phyloP scores from a whole-genome alignment of 2,888 invertebrate species.

The Phyllotreta striolata region DNA sequence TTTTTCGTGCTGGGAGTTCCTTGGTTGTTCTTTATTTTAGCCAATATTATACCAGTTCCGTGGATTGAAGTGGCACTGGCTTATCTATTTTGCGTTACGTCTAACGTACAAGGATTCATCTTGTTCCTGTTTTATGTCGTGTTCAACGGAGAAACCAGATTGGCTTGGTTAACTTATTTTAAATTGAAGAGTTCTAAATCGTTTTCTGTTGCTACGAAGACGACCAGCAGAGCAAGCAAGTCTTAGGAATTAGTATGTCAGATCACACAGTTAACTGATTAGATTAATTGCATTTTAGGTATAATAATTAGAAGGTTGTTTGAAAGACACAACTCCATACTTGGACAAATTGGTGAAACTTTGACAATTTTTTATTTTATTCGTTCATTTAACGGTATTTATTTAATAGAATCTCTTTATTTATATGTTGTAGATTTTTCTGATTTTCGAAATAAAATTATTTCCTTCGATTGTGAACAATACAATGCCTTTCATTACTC shows the following conservation, averaged over 20 bases:
- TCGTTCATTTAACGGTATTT: too few species aligned
- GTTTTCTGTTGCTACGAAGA: slow-evolving; percentile 26
- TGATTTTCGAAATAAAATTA: too few species aligned
- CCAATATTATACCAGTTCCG: slow-evolving; percentile 54
- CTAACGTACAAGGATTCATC: slow-evolving; percentile 69
- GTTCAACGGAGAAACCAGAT: slow-evolving; percentile 67
- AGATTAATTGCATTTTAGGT: not conserved
- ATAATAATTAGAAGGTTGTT: too few species aligned
- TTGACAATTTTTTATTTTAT: too few species aligned
- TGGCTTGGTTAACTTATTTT: slow-evolving; percentile 60
- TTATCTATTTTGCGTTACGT: slow-evolving; percentile 66
- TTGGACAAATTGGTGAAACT: too few species aligned
- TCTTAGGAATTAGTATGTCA: not conserved
- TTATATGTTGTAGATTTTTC: too few species aligned
- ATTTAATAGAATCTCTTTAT: too few species aligned
- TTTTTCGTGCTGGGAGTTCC: slow-evolving; percentile 70
- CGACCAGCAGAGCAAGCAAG: slow-evolving; percentile 23
- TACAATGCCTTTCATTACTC: too few species aligned
- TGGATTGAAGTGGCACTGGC: slow-evolving; percentile 50
- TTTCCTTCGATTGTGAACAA: too few species aligned
- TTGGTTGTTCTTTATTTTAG: slow-evolving; percentile 68
- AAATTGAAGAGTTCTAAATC: slow-evolving; percentile 21
- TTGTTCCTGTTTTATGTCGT: slow-evolving; percentile 69
- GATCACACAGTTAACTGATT: slow-evolving; percentile 4
- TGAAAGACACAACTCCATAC: too few species aligned